Base-by-base conservation (phyloP, 2,888 invertebrate genomes). In the Amiota communis region DNA sequence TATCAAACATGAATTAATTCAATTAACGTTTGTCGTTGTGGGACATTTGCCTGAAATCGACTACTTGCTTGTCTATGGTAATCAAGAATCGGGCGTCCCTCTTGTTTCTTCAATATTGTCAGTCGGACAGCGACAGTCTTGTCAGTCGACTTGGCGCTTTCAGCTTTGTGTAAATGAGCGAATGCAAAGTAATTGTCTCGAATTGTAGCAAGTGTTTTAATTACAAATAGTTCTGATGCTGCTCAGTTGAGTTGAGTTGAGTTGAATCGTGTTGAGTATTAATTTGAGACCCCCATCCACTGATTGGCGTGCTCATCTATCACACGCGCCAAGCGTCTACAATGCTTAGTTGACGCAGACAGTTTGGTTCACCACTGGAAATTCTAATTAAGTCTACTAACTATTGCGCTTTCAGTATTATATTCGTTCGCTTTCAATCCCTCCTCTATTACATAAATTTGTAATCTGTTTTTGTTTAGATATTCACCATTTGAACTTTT, bases 101-200 rank as follows among this genome's bases (percentile, higher is more conserved):
- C 59, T 15, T 20, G 20, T 59, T 12, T 53, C 53, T 53, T 4
- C 11, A 10, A 15, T 20, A 20, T 10, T 10, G 48, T 46, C 51
- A 12, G 53, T 23, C 51, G 20, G n/a, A 36, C 36, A 36, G 36
- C 36, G 36, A 36, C 36, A 6, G 36, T 36, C 36, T 36, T 36
- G 8, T 46, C 57, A 15, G 51, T 15, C 13, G 36, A 70, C 56
- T 59, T n/a, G 46, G 57, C 70, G 57, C 71, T 59, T 51, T 56
- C 12, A 17, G 57, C 59, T 48, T 46, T 20, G n/a, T 64, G 56
- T 48, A 20, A 56, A 46, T 56, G 57, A 56, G 70, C 67, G 65
- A 86, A 86, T 86, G 85, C 85, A 86, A 86, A 86, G 81, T 82
- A 86, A 86, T 85, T 86, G 81, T 68, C 67, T 51, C 53, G 51